Conservation (phyloP, 2,888 invertebrate genomes). For the Opisthograptis luteolata region DNA sequence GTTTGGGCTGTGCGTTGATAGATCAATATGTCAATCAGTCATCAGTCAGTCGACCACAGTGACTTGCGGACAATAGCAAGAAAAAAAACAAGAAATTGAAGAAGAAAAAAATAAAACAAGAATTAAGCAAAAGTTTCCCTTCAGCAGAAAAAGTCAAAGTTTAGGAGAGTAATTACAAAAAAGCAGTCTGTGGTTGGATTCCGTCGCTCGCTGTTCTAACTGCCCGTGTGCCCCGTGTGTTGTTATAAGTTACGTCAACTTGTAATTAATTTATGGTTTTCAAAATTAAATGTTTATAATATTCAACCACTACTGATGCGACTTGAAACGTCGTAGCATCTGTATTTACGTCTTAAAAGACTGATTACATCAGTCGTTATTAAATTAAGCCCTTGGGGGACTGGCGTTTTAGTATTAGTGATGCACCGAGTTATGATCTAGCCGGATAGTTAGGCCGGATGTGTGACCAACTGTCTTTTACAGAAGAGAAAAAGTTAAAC, state of each 20-base stretch:
- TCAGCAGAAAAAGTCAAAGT: too few relatives aligned
- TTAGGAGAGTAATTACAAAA: too few relatives aligned
- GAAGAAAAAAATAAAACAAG: too few relatives aligned
- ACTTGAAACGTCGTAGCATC: constrained; percentile 5
- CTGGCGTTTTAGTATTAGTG: neutral
- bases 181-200: too few relatives aligned
- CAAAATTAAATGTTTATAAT: constrained; percentile 48
- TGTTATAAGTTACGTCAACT: constrained; percentile 46
- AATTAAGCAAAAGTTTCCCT: too few relatives aligned
- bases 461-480: too few relatives aligned
- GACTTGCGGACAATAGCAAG: too few relatives aligned
- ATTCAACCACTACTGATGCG: constrained; percentile 12
- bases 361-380: constrained; percentile 16
- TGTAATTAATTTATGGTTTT: constrained; percentile 50
- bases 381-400: constrained; percentile 14
- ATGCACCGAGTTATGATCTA: neutral
- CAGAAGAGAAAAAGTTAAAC: too few relatives aligned
- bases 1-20: too few relatives aligned
- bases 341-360: constrained; percentile 26
- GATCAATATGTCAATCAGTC: too few relatives aligned
- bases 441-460: constrained; percentile 1
- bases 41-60: too few relatives aligned
- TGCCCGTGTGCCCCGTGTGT: constrained; percentile 22
- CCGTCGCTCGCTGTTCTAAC: neutral
- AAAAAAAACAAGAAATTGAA: too few relatives aligned